These are phyloP conservation scores for Drosophila anomalata DNA, from an alignment of 2,888 invertebrate species.

Conservation along the genomic window DNA sequence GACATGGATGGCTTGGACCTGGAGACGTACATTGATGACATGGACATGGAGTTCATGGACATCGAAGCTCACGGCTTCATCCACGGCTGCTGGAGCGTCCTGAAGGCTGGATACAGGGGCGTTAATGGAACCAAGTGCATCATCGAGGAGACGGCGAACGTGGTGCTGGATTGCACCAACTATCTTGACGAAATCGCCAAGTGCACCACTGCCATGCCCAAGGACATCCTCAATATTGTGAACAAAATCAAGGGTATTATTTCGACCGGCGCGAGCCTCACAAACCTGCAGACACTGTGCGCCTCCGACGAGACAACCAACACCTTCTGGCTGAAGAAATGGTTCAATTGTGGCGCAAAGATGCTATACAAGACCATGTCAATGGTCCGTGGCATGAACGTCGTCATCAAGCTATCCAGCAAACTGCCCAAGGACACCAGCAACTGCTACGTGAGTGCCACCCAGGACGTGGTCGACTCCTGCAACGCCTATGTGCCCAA, in stretches of 20 bases:
- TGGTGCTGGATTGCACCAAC: conserved; percentile 42
- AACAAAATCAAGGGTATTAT: conserved; percentile 41
- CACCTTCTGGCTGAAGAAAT: not conserved
- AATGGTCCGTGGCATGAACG: conserved; percentile 35
- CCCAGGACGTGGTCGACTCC: conserved; percentile 28
- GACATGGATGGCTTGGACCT: conserved; percentile 4
- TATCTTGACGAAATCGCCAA: conserved; percentile 49
- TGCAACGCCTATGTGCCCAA: conserved; percentile 52
- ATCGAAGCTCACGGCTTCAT: conserved; percentile 44
- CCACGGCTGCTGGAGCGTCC: not conserved
- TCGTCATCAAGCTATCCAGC: conserved; percentile 24
- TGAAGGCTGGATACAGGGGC: conserved; percentile 28
- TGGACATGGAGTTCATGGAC: conserved; percentile 42
- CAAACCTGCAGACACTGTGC: conserved; percentile 45
- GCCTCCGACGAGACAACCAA: not conserved
- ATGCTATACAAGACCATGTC: conserved; percentile 20
- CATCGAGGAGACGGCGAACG: conserved; percentile 46
- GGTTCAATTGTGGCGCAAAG: conserved; percentile 9
- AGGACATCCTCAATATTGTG: conserved; percentile 51
- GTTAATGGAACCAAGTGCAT: conserved; percentile 54
- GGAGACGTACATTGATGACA: not conserved
- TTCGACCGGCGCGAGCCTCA: conserved; percentile 35
- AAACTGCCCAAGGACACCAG: conserved; percentile 50
- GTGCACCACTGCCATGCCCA: conserved; percentile 50
- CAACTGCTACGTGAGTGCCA: conserved; percentile 49